Evolutionary conservation across 2,113 vertebrate genomes (phyloP).

Genomic region (Rhombomys opimus): DNA sequence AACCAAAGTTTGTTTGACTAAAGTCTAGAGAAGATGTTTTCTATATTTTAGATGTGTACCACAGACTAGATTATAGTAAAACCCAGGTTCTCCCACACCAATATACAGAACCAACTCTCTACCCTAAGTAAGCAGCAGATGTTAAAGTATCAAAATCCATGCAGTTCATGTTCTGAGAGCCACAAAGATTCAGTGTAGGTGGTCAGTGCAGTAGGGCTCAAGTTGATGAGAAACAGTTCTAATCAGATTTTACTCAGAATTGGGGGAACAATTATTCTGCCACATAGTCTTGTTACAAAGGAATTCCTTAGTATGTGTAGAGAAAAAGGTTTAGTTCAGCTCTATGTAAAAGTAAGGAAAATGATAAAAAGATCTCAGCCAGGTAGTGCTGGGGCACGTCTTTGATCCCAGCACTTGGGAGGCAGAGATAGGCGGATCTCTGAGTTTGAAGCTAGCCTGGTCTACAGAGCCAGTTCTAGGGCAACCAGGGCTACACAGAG

Average conservation of each 20-base stretch:
- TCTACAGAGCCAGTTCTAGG: neutral
- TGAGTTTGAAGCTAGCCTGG: neutral
- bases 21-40: neutral
- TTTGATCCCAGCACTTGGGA: neutral
- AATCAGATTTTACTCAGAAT: neutral
- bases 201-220: neutral
- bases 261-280: neutral
- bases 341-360: neutral
- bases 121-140: neutral
- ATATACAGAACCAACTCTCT: neutral
- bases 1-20: neutral
- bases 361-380: neutral
- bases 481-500: neutral
- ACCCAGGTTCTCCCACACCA: neutral
- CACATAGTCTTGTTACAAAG: neutral
- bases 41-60: slow-evolving; percentile 19
- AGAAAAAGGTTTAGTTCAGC: neutral
- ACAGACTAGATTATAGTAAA: slow-evolving; percentile 30
- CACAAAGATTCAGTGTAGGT: neutral
- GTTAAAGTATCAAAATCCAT: neutral
- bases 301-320: neutral
- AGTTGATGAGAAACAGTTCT: neutral
- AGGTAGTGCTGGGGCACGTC: neutral
- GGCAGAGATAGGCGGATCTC: neutral
- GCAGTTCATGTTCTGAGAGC: neutral